Evolutionary conservation across 92 coral and sea anemone species (phyloP), one percentile per base, ranked within the genome.

Genomic region (Meandrina meandrites): DNA sequence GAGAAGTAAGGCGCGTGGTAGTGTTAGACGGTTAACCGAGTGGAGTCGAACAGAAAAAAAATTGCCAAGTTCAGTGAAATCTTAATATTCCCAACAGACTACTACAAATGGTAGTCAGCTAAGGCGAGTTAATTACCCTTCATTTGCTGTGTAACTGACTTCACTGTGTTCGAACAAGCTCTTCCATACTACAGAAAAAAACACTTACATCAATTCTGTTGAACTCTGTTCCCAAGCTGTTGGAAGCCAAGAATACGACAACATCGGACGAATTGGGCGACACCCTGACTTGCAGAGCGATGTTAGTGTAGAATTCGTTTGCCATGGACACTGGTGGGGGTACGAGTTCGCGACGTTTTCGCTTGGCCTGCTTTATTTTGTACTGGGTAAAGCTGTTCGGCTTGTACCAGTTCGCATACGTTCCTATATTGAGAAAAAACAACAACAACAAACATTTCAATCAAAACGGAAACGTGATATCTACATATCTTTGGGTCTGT

Each of bases 261-360:
- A 92, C 95, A 81, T 96, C 76, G 77, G 88, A 83, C 36, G 90
- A 78, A 71, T 82, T 91, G 36, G 90, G 91, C 8, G 92, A 90
- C n/a, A 97, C 60, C 79, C 90, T 91, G 75, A 97, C 93, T 88
- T 97, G 98, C 92, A 97, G 89, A 9, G 95, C 95, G 84, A 97
- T 95, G 73, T 89, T 87, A 35, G 94, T 90, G 87, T 86, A 91
- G 50, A 79, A 97, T 47, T 94, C 98, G 74, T 97, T 96, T 60
- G 90, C 86, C 35, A 95, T 70, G 2, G 96, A 79, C 51, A 80
- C 92, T 2, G 99, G 98, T 3, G 96, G 92, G 12, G 94, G 94
- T 48, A 93, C 90, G 24, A 90, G 92, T 42, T 91, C 97, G 19
- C 97, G 92, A 18, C 96, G 95, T 69, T 89, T 94, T 27, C 94